phyloP scores from a whole-genome alignment of 1,140 invertebrate species.

The Pseudomyrmex sp. region DNA sequence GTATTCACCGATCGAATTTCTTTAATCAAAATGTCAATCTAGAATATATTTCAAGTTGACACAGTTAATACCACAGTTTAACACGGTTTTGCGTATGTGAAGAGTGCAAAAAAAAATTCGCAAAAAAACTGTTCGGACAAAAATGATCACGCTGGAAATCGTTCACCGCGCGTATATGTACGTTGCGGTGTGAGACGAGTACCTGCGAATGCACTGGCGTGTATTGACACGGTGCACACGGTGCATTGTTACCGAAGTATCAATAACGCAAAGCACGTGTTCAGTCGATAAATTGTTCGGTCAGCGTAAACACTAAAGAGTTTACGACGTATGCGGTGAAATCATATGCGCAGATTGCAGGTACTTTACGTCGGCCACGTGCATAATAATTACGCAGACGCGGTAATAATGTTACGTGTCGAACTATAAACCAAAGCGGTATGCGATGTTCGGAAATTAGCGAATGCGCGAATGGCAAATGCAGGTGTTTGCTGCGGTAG shows the following conservation, averaged over 20 bases:
- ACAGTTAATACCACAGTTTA: too few relatives aligned
- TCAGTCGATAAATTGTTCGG: slow-evolving; percentile 58
- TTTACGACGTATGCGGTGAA: slow-evolving; percentile 43
- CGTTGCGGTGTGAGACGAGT: background rate
- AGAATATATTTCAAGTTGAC: too few relatives aligned
- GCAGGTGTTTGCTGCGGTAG: slow-evolving; percentile 31
- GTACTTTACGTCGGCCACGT: slow-evolving; percentile 31
- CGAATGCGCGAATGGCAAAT: slow-evolving; percentile 43
- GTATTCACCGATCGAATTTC: too few relatives aligned
- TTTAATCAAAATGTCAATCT: too few relatives aligned
- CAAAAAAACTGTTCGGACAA: too few relatives aligned
- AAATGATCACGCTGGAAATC: slow-evolving; percentile 4
- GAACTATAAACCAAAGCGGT: slow-evolving; percentile 53
- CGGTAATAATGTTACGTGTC: slow-evolving; percentile 58
- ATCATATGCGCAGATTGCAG: slow-evolving; percentile 47
- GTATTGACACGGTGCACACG: slow-evolving; percentile 49
- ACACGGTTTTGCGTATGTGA: too few relatives aligned
- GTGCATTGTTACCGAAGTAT: slow-evolving; percentile 52
- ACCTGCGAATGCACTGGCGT: slow-evolving; percentile 21
- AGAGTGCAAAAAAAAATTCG: too few relatives aligned
- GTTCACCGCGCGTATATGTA: background rate
- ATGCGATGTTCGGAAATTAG: slow-evolving; percentile 53
- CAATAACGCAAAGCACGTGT: slow-evolving; percentile 49
- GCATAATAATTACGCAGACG: slow-evolving; percentile 52
- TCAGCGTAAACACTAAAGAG: slow-evolving; percentile 58